Evolutionary conservation across 2,888 invertebrate species (phyloP), one percentile per base, ranked within the genome.

Genomic region (Agrilus biguttatus): DNA sequence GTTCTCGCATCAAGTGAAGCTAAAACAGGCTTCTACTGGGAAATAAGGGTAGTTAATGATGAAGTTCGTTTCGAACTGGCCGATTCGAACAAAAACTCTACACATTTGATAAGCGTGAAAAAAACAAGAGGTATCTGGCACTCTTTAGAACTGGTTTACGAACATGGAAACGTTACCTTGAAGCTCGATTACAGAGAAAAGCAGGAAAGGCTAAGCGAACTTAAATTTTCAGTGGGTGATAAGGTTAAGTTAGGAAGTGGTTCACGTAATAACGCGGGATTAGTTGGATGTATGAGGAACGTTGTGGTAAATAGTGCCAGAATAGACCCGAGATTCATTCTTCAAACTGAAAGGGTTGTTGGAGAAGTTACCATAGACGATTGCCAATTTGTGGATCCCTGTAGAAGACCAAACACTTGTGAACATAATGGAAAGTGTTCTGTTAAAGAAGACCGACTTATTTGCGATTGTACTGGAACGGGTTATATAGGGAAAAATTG

Each of bases 401-500:
- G 91, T 58, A 81, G 81, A 33, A 71, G 89, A 47, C 90, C 90
- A 0, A 88, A 90, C 55, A 89, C 89, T 37, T 93, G 93, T 57
- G 90, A 92, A 56, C 92, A 95, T 59, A 89, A 83, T 2, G 92
- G 91, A 0, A 80, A 83, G 55, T 95, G 93, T 65, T 84, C 88
- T 19, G 87, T 92, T 0, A 80, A 85, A 57, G 88, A 91, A 61
- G 87, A 90, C 55, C 73, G 81, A 42, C 80, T 92, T 36, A 83
- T 81, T 28, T 95, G 95, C 60, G 88, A 93, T 57, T 95, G 93
- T 63, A 80, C 81, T 36, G 83, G 80, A 49, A 91, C 90, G 5
- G 90, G 90, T 1, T 95, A 93, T 58, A 85, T 85, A 37, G 95
- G 95, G 8, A 86, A 87, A 58, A 91, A 91, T 58, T 95, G 95